Conservation (phyloP, 2,888 invertebrate species). For the Drosophila gaucha region DNA sequence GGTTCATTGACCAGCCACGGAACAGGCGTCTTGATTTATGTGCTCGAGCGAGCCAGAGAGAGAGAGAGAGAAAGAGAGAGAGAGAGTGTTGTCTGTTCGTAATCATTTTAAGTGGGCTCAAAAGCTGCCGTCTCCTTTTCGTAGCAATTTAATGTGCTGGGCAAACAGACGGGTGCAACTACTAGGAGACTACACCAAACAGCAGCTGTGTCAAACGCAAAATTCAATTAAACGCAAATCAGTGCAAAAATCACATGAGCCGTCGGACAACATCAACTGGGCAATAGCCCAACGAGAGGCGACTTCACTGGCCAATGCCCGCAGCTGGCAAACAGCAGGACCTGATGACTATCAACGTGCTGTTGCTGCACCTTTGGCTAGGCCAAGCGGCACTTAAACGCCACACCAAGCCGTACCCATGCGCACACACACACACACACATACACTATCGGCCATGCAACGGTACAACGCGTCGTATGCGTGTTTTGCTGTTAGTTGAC, state of each 20-base stretch:
- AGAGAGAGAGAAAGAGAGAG: background rate
- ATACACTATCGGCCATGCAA: constrained; percentile 30
- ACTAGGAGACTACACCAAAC: constrained; percentile 15
- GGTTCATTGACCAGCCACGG: constrained; percentile 70
- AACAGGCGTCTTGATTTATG: constrained; percentile 67
- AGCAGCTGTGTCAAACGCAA: constrained; percentile 59
- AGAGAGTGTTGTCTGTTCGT: constrained; percentile 28
- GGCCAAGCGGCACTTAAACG: constrained; percentile 55
- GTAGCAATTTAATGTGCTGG: constrained; percentile 58
- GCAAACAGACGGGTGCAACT: constrained; percentile 40
- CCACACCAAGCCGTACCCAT: constrained; percentile 32
- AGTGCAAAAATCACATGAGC: constrained; percentile 66
- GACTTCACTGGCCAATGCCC: background rate
- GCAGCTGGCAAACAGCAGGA: constrained; percentile 37
- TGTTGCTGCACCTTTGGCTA: constrained; percentile 48
- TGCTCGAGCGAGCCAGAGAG: background rate
- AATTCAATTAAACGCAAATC: constrained; percentile 79
- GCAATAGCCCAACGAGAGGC: background rate
- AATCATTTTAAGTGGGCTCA: constrained; percentile 62
- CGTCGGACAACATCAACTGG: constrained; percentile 8
- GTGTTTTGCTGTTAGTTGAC: constrained; percentile 64
- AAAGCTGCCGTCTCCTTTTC: constrained; percentile 18
- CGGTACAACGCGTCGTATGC: constrained; percentile 54
- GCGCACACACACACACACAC: constrained; percentile 1
- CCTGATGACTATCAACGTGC: constrained; percentile 26